These are phyloP conservation scores for Agrotis ipsilon DNA, from an alignment of 2,888 invertebrate genomes.

Conservation along the genomic window DNA sequence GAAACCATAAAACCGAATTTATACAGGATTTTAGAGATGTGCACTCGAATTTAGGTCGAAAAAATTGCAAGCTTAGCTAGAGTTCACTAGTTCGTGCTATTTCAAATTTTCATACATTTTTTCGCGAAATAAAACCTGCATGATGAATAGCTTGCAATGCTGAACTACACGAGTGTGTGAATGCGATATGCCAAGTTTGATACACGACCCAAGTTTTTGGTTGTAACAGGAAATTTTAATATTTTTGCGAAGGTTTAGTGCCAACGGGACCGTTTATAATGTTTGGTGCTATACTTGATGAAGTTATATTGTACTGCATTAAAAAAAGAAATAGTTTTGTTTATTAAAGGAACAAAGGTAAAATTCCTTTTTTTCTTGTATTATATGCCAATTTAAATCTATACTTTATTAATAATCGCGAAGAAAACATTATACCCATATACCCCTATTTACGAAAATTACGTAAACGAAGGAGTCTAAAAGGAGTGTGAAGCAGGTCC, in stretches of 20 bases:
- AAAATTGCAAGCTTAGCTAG: constrained; percentile 24
- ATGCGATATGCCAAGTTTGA: constrained; percentile 24
- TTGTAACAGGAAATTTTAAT: background rate
- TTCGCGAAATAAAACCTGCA: constrained; percentile 35
- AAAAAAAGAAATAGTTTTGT: too few relatives aligned
- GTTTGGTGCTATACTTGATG: too few relatives aligned
- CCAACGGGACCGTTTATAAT: background rate
- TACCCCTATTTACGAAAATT: too few relatives aligned
- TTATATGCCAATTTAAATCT: too few relatives aligned
- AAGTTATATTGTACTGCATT: too few relatives aligned
- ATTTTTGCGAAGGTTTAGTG: background rate
- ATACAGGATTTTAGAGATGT: background rate
- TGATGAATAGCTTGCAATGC: constrained; percentile 43
- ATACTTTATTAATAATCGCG: too few relatives aligned
- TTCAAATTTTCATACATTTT: constrained; percentile 30
- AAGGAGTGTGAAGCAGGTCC: too few relatives aligned
- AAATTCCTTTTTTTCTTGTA: too few relatives aligned
- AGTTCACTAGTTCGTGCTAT: background rate
- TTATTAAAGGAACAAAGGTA: too few relatives aligned
- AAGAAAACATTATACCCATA: too few relatives aligned
- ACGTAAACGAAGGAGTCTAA: too few relatives aligned
- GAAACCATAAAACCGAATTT: background rate
- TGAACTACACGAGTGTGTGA: constrained; percentile 21
- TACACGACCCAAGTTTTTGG: background rate
- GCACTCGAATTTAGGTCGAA: constrained; percentile 13